Conservation (phyloP, 2,888 invertebrate genomes). For the Mesoligia furuncula region DNA sequence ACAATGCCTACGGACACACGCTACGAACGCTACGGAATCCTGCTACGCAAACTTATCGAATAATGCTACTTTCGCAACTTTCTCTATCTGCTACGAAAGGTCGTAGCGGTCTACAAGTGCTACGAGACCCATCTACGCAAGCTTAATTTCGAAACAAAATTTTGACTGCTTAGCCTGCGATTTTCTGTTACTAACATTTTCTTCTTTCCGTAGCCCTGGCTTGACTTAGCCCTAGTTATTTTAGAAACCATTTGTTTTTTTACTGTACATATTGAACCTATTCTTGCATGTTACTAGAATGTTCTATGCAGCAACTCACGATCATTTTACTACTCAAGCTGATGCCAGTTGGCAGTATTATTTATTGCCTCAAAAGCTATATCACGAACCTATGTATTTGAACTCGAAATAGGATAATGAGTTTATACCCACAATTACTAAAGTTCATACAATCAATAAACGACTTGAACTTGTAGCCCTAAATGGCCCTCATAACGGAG, state of each 20-base stretch:
- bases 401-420: constrained; percentile 46
- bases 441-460: constrained; percentile 45
- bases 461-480: constrained; percentile 20
- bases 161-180: background rate
- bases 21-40: constrained; percentile 43
- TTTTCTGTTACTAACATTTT: constrained; percentile 11
- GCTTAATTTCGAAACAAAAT: background rate
- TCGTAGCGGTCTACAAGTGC: constrained; percentile 41
- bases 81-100: constrained; percentile 26
- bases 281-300: constrained; percentile 17
- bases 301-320: constrained; percentile 8
- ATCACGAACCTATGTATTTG: constrained; percentile 38
- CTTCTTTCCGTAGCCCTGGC: background rate
- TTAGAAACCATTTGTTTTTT: background rate
- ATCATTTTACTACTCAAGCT: constrained; percentile 23
- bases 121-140: constrained; percentile 28
- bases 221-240: background rate
- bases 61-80: constrained; percentile 17
- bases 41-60: background rate
- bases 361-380: constrained; percentile 33
- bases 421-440: constrained; percentile 28
- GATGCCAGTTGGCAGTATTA: constrained; percentile 33
- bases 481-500: constrained; percentile 16
- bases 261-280: background rate
- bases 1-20: background rate